Percentiles rank a stretch among this genome's conserved stretches.
phyloP scores from a whole-genome alignment of 2,113 vertebrate genomes.

The Calypte anna region DNA sequence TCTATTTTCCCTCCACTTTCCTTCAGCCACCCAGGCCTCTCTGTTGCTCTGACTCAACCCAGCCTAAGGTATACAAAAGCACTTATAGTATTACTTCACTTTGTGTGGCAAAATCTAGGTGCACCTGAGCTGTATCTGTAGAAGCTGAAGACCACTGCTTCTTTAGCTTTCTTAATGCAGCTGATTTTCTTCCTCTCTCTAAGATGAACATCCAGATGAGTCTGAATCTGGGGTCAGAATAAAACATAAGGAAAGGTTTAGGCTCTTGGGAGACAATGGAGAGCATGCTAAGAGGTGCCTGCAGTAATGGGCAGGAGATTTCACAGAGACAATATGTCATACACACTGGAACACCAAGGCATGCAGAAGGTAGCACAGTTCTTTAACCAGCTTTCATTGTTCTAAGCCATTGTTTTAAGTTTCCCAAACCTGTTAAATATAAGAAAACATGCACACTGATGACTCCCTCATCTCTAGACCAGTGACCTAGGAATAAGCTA shows the following conservation, averaged over 20 bases:
- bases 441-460: neutral
- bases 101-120: neutral
- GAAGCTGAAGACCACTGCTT: neutral
- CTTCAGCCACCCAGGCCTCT: fast-evolving
- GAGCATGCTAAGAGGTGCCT: neutral
- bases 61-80: neutral
- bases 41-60: neutral
- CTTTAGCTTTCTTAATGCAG: neutral
- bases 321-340: neutral
- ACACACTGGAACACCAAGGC: neutral
- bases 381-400: neutral
- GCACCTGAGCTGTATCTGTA: neutral
- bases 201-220: neutral
- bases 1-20: neutral
- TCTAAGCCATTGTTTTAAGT: neutral
- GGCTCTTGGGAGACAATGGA: neutral
- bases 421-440: neutral
- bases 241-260: neutral
- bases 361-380: neutral
- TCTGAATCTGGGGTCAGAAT: neutral
- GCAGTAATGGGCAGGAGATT: neutral
- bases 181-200: neutral
- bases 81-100: neutral
- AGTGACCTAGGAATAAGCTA: neutral
- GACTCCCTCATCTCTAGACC: neutral